Conservation (phyloP, 2,888 invertebrate species). For the Calephelis perditalis region DNA sequence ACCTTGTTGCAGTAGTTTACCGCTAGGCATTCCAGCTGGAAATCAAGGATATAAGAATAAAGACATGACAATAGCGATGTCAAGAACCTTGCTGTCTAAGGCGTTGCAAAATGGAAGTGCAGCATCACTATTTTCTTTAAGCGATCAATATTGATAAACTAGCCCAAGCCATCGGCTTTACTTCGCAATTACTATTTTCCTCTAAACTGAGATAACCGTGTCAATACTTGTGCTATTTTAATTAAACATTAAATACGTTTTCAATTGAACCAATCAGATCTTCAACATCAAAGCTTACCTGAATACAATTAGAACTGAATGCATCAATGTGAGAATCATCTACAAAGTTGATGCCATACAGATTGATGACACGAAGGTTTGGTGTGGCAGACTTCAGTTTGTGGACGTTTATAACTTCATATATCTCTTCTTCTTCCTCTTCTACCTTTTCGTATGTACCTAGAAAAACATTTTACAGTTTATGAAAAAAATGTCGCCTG, state of each 20-base stretch:
- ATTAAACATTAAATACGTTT: too few relatives aligned
- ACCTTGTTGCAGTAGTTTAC: constrained; percentile 98
- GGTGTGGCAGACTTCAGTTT: constrained; percentile 99
- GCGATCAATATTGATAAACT: too few relatives aligned
- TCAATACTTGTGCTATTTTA: too few relatives aligned
- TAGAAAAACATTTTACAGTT: constrained; percentile 39
- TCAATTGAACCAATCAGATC: too few relatives aligned
- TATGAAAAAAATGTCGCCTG: too few relatives aligned
- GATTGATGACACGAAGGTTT: constrained; percentile 96
- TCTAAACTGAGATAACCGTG: too few relatives aligned
- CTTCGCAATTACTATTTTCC: too few relatives aligned
- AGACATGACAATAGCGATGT: too few relatives aligned
- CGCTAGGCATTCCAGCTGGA: constrained; percentile 95
- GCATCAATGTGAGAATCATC: constrained; percentile 99
- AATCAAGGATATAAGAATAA: background rate
- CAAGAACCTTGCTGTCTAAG: too few relatives aligned
- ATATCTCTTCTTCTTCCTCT: constrained; percentile 99
- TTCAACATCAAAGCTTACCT: constrained; percentile 59
- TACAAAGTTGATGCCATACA: constrained; percentile 98
- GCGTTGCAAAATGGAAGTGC: too few relatives aligned
- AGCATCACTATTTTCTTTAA: too few relatives aligned
- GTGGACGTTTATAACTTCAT: constrained; percentile 99
- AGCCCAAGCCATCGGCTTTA: too few relatives aligned
- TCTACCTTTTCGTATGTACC: constrained; percentile 98
- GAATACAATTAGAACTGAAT: constrained; percentile 96